Evolutionary conservation across 2,888 invertebrate genomes (phyloP).

Genomic region (Plemyria rubiginata): DNA sequence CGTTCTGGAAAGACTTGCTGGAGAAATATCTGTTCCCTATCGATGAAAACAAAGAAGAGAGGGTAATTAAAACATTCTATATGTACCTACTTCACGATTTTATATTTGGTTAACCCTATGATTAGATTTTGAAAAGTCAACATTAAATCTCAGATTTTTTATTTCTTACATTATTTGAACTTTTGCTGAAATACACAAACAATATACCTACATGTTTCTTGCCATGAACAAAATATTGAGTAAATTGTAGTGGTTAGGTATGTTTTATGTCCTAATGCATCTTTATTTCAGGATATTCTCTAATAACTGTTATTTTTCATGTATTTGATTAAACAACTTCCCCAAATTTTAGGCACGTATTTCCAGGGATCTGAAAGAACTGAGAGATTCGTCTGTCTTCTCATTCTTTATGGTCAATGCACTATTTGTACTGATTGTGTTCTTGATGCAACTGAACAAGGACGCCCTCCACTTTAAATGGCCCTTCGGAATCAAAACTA

Average conservation of each 20-base stretch:
- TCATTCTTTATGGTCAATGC: conserved; percentile 99
- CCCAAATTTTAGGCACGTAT: conserved; percentile 93
- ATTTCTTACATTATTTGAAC: no score
- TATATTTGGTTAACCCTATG: no score
- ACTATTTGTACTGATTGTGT: conserved; percentile 98
- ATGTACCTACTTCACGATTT: not conserved
- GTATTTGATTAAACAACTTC: conserved; percentile 56
- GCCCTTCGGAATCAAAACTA: conserved; percentile 97
- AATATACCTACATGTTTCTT: no score
- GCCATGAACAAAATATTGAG: no score
- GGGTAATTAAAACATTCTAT: conserved; percentile 84
- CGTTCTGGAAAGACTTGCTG: conserved; percentile 97
- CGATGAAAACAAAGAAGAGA: conserved; percentile 95
- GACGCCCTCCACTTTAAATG: conserved; percentile 97
- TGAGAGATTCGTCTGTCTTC: conserved; percentile 97
- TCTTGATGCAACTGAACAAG: conserved; percentile 99
- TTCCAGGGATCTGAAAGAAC: conserved; percentile 95
- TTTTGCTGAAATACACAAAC: no score
- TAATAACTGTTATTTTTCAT: conserved; percentile 40
- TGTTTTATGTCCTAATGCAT: conserved; percentile 39
- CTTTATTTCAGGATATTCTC: conserved; percentile 55
- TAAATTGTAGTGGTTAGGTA: no score
- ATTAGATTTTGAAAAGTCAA: no score
- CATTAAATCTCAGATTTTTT: no score
- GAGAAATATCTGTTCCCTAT: conserved; percentile 97